Percentiles rank a stretch among this genome's conserved stretches.
Evolutionary conservation across 1,140 invertebrate genomes (phyloP).

Genomic region (Leptoteleia sp.): DNA sequence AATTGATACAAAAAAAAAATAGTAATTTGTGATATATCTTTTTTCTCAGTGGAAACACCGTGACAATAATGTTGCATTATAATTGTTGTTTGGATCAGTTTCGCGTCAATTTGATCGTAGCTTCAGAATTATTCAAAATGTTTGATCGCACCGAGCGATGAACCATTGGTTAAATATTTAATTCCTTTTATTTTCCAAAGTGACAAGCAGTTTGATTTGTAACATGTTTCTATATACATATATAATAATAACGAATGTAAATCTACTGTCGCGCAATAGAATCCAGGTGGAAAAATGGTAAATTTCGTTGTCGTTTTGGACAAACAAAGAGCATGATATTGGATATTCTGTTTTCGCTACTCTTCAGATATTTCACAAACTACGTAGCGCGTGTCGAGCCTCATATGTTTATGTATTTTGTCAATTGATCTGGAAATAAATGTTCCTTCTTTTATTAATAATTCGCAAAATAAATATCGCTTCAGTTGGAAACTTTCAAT

Average conservation of each 20-base stretch:
- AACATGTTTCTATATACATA: not conserved
- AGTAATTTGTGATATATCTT: too few species aligned
- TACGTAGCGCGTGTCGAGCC: not conserved
- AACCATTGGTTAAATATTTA: too few species aligned
- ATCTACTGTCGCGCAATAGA: too few species aligned
- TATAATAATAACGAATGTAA: constrained; percentile 12
- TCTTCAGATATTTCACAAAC: constrained; percentile 64
- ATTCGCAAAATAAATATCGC: constrained; percentile 13
- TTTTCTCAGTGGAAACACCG: too few species aligned
- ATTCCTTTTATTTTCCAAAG: too few species aligned
- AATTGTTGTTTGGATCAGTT: too few species aligned
- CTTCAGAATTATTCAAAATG: too few species aligned
- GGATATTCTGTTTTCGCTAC: constrained; percentile 23
- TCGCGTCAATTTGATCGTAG: too few species aligned
- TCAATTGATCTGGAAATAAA: constrained; percentile 34
- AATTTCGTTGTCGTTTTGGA: constrained; percentile 46
- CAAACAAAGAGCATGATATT: constrained; percentile 47
- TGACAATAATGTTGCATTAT: too few species aligned
- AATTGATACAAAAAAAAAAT: too few species aligned
- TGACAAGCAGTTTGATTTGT: constrained; percentile 10
- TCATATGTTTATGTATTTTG: constrained; percentile 18
- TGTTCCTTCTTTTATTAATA: constrained; percentile 24
- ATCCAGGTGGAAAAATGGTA: constrained; percentile 52
- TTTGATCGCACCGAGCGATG: too few species aligned
- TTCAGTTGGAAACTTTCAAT: too few species aligned